These are phyloP conservation scores for Pterois miles DNA, from an alignment of 2,797 vertebrate genomes.

Conservation along the genomic window DNA sequence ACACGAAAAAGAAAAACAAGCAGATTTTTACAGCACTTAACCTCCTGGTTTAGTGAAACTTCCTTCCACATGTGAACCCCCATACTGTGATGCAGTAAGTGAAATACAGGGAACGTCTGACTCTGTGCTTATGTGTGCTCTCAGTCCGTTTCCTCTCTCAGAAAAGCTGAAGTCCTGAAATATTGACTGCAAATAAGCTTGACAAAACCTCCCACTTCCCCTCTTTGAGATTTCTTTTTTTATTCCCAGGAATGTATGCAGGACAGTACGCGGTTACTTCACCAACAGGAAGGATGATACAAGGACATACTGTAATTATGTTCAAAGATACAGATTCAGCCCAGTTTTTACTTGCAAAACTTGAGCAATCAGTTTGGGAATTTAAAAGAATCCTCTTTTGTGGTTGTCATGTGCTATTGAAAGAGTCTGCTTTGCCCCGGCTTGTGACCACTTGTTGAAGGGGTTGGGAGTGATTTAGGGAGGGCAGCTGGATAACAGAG, in stretches of 20 bases:
- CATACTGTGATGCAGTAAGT: conserved; percentile 59
- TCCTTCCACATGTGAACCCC: conserved; percentile 57
- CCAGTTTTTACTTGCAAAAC: conserved; percentile 81
- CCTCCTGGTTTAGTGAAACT: conserved; percentile 57
- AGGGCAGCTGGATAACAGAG: conserved; percentile 85
- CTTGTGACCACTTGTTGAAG: conserved; percentile 83
- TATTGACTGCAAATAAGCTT: conserved; percentile 70
- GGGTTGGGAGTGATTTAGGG: conserved; percentile 84
- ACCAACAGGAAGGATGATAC: conserved; percentile 82
- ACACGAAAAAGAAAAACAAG: conserved; percentile 76
- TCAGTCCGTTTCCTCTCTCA: conserved; percentile 52
- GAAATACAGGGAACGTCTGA: conserved; percentile 60
- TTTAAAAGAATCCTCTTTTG: conserved; percentile 79
- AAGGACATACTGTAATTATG: conserved; percentile 80
- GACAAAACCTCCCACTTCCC: conserved; percentile 73
- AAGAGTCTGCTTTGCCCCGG: conserved; percentile 75
- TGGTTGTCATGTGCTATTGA: conserved; percentile 78
- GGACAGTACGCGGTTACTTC: conserved; percentile 70
- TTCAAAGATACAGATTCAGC: conserved; percentile 81
- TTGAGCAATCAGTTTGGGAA: conserved; percentile 78
- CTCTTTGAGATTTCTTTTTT: conserved; percentile 58
- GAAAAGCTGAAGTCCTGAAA: conserved; percentile 66
- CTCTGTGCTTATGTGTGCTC: conserved; percentile 35
- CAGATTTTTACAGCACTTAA: conserved; percentile 64
- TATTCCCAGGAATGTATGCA: conserved; percentile 75